Base-by-base conservation (phyloP, 1,140 invertebrate species). In the Akabosia matsudoensis region DNA sequence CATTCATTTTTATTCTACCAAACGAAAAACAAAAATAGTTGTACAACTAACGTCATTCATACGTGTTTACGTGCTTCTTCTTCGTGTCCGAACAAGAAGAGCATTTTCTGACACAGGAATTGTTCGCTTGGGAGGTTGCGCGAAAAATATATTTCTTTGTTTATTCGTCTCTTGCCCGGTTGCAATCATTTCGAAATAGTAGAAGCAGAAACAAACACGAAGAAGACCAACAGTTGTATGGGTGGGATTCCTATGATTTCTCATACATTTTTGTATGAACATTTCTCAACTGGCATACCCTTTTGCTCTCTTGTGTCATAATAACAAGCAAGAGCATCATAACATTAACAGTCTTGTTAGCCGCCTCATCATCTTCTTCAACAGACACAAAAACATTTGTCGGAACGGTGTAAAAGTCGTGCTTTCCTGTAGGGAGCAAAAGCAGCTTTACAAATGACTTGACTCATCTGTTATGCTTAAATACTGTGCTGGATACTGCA, bases 321-420 rank as follows among this genome's bases (percentile, higher is more conserved):
- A 67, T 67, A 22, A 67, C 61, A 67, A 30, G 61, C 31, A 67
- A 67, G 61, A 67, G 10, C 61, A 67, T 67, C 61, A 67, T 67
- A 67, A 67, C 61, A 67, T 67, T 67, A 67, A 67, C 61, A 67
- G 61, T 67, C 61, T 67, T 67, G 61, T 67, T 67, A 67, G 61
- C 61, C 61, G 61, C 61, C 22, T 67, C 61, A 30, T 28, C 3
- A 67, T 67, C 26, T 30, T 67, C 26, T 67, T 10, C 22, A 16
- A n/a, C 54, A 56, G 4, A 16, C 54, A 16, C 7, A 45, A 45
- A 30, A 13, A 30, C 61, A 22, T 31, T 67, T 56, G 54, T 10
- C 54, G 22, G 10, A 56, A 56, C 54, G 13, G 54, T 61, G 54
- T n/a, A n/a, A 61, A 61, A 61, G 14, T 61, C 24, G 7, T 61